A percentile compares a stretch with the other conserved stretches of the same genome.
phyloP scores from a whole-genome alignment of 1,140 invertebrate genomes.

The Tetragnatha versicolor region DNA sequence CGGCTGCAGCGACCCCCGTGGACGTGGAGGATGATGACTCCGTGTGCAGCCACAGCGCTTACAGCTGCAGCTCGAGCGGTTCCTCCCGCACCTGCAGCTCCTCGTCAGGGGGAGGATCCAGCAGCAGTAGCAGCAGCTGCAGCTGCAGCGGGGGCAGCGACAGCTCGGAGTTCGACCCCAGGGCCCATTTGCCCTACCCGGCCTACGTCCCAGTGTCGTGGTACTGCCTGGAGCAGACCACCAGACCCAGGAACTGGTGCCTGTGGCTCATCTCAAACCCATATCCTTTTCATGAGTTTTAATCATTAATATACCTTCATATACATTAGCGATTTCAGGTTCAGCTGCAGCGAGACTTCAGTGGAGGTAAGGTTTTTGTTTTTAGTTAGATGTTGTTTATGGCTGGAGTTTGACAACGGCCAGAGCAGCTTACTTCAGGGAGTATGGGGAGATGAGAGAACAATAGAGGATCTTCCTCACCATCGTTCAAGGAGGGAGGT shows the following conservation, averaged over 20 bases:
- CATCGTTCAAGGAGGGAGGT: too few species aligned
- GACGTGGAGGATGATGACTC: too few species aligned
- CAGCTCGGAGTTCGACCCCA: constrained; percentile 43
- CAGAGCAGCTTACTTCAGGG: too few species aligned
- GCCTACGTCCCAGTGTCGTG: constrained; percentile 80
- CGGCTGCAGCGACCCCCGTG: too few species aligned
- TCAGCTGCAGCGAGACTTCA: too few species aligned
- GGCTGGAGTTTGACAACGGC: too few species aligned
- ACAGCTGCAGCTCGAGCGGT: constrained; percentile 46
- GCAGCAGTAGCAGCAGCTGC: background rate
- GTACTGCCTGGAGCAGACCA: constrained; percentile 85
- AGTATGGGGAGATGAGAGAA: too few species aligned
- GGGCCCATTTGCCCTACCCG: constrained; percentile 73
- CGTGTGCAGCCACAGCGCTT: constrained; percentile 38
- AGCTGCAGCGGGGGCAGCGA: constrained; percentile 46
- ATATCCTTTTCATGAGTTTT: constrained; percentile 85
- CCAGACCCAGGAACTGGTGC: constrained; percentile 87
- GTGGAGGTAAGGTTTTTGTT: too few species aligned
- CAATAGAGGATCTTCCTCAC: too few species aligned
- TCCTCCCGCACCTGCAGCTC: constrained; percentile 50
- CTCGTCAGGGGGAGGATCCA: background rate
- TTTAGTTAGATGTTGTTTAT: too few species aligned
- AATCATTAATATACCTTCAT: background rate
- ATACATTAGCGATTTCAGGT: background rate
- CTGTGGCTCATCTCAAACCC: constrained; percentile 95